Conservation (phyloP, 2,888 invertebrate species). For the Criorhina ranunculi region DNA sequence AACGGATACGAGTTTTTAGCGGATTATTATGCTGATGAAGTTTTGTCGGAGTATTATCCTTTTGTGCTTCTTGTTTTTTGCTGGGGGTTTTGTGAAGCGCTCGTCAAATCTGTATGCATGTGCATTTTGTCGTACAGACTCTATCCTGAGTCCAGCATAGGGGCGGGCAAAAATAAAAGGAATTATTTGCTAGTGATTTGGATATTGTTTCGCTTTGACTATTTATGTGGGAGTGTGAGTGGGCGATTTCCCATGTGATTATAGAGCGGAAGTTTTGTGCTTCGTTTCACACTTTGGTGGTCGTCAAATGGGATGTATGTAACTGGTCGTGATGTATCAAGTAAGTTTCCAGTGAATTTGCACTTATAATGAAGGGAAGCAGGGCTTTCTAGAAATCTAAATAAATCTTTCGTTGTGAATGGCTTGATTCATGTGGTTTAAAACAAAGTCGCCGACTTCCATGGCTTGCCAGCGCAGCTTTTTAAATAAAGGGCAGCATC, state of each 20-base stretch:
- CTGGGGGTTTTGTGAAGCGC: constrained; percentile 16
- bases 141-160: constrained; percentile 4
- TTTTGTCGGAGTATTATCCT: constrained; percentile 62
- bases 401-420: too few species aligned
- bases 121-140: constrained; percentile 45
- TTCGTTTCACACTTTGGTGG: constrained; percentile 60
- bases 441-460: too few species aligned
- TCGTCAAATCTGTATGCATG: constrained; percentile 51
- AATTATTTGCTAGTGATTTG: constrained; percentile 65
- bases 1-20: constrained; percentile 69
- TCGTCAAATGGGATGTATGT: constrained; percentile 19
- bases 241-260: constrained; percentile 42
- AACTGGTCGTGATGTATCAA: constrained; percentile 26
- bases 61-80: constrained; percentile 41
- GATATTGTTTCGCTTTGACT: constrained; percentile 67
- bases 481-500: too few species aligned
- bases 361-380: background rate
- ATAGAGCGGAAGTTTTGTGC: constrained; percentile 59
- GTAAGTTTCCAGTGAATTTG: constrained; percentile 12
- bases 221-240: constrained; percentile 28
- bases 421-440: too few species aligned
- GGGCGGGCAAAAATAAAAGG: background rate
- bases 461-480: too few species aligned
- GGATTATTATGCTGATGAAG: constrained; percentile 75
- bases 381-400: too few species aligned